Base-by-base conservation (phyloP, 2,797 vertebrate genomes). In the Choloepus didactylus region DNA sequence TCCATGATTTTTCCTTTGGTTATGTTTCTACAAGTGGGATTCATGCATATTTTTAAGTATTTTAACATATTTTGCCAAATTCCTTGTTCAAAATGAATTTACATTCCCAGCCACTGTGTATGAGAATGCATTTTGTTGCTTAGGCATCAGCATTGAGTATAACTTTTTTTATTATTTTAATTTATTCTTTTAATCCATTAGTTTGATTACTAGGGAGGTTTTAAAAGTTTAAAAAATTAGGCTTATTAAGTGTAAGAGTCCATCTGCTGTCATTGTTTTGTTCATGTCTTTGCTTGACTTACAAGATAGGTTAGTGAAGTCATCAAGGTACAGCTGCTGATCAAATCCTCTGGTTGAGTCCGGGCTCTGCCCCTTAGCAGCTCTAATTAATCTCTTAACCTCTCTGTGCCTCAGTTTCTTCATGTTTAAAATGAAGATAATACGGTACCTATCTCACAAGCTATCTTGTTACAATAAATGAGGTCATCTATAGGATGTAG, bases 1-100 rank as follows among this genome's bases (percentile, higher is more conserved):
- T 66, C 49, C 38, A 16, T 54, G 16, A 15, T 64, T 67, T 59
- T 25, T 5, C 56, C 18, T 77, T 77, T 25, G 56, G 19, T 35
- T 80, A 51, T 15, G 46, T 96, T 88, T 88, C 62, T 73, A 86
- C 75, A 46, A 54, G 41, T 82, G 9, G 41, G 29, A 66, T 73
- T 85, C 7, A n/a, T 91, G 4, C 72, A 44, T 64, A 2, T 70
- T 85, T 84, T 80, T 38, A 89, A 92, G 62, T 87, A 86, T 86
- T 82, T 96, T 66, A 62, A 21, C 15, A 11, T 59, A 25, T 93
- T 91, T 91, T 85, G 67, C 41, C 89, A 89, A 46, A 38, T 75
- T 83, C 66, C n/a, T 80, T 79, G 35, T 84, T 84, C 21, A 56
- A 59, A 90, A 80, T 21, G 66, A n/a, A 73, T 67, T 73, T 77